A percentile compares a stretch with the other conserved stretches of the same genome.
Conservation (phyloP, 2,113 vertebrate genomes). For the Riparia riparia region DNA sequence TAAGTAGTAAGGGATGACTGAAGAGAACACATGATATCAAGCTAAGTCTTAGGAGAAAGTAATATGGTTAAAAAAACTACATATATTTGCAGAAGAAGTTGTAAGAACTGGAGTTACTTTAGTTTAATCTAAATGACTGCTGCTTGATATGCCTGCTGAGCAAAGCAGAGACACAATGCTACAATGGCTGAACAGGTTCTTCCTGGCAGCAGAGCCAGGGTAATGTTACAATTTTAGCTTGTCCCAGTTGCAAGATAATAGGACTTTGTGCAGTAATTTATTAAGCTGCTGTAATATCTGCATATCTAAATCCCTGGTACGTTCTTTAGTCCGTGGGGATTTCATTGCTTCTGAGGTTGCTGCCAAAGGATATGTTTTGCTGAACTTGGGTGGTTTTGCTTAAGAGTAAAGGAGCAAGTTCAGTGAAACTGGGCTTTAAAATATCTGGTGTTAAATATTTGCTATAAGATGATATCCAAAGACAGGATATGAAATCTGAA, state of each 20-base stretch:
- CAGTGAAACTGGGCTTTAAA: neutral
- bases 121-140: neutral
- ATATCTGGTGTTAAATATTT: neutral
- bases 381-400: neutral
- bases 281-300: neutral
- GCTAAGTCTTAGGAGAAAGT: neutral
- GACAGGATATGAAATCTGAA: neutral
- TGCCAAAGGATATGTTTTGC: neutral
- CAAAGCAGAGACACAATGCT: neutral
- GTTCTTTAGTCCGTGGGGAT: neutral
- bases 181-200: neutral
- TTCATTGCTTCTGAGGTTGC: neutral
- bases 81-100: neutral
- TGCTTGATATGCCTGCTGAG: neutral
- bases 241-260: neutral
- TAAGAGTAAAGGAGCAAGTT: neutral
- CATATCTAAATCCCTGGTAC: neutral
- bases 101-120: neutral
- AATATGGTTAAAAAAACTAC: neutral
- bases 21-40: neutral
- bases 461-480: neutral
- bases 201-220: neutral
- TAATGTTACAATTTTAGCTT: neutral
- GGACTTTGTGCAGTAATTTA: neutral
- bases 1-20: neutral